Evolutionary conservation across 2,113 vertebrate species (phyloP).

Genomic region (Varanus salvator): DNA sequence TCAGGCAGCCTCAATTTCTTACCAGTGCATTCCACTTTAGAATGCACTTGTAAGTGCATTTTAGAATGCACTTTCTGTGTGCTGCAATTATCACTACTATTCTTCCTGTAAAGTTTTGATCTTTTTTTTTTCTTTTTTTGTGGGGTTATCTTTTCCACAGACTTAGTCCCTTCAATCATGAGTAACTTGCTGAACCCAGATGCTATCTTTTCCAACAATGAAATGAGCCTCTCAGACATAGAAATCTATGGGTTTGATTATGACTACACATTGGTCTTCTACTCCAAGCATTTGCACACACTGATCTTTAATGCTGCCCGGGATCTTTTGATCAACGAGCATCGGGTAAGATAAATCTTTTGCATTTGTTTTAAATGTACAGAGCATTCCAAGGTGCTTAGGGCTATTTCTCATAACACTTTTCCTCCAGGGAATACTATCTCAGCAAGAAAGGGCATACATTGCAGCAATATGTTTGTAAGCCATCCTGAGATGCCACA

Average conservation of each 20-base stretch:
- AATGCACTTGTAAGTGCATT: not conserved
- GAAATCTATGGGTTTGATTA: conserved; percentile 99
- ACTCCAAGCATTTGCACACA: conserved; percentile 93
- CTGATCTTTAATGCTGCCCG: conserved; percentile 94
- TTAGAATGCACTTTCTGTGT: not conserved
- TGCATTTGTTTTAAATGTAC: not conserved
- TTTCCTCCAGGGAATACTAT: conserved; percentile 11
- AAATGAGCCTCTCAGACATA: conserved; percentile 93
- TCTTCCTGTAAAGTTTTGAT: not conserved
- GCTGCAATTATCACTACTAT: not conserved
- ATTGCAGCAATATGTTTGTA: not conserved
- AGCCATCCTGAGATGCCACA: no score
- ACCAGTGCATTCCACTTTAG: not conserved
- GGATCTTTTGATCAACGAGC: conserved; percentile 93
- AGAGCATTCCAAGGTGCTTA: not conserved
- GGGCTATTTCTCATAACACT: not conserved
- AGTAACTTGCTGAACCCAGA: conserved; percentile 88
- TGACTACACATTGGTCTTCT: conserved; percentile 96
- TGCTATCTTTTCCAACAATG: conserved; percentile 97
- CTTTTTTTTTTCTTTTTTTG: not conserved
- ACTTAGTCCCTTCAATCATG: conserved; percentile 85
- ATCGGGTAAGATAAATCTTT: conserved; percentile 82
- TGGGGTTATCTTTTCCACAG: conserved; percentile 66
- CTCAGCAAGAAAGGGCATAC: not conserved
- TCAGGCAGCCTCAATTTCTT: not conserved